phyloP scores from a whole-genome alignment of 1,140 invertebrate genomes.

The Drosophila santomea region DNA sequence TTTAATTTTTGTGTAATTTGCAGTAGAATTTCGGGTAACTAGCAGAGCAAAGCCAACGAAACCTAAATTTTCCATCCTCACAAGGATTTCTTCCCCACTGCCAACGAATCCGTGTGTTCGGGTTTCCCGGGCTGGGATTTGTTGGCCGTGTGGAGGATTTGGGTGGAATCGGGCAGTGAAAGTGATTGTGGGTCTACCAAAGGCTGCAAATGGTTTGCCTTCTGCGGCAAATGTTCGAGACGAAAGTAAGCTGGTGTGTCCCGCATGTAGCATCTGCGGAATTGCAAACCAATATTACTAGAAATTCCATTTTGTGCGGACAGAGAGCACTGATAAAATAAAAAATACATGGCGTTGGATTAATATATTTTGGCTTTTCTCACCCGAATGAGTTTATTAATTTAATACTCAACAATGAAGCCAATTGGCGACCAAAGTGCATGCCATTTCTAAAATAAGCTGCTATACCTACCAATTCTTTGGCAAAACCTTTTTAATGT shows the following conservation, averaged over 20 bases:
- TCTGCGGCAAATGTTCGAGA: slow-evolving; percentile 22
- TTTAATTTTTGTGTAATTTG: slow-evolving; percentile 83
- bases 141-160: not conserved
- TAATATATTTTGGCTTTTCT: not conserved
- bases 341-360: not conserved
- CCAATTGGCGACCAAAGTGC: too few relatives aligned
- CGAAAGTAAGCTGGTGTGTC: slow-evolving; percentile 8
- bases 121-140: slow-evolving; percentile 1
- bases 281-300: slow-evolving; percentile 39
- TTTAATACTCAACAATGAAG: not conserved
- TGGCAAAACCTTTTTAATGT: not conserved
- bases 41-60: slow-evolving; percentile 63
- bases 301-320: slow-evolving; percentile 36
- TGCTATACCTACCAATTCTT: too few relatives aligned
- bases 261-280: slow-evolving; percentile 5
- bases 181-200: slow-evolving; percentile 42
- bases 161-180: slow-evolving; percentile 42
- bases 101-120: slow-evolving; percentile 21
- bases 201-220: slow-evolving; percentile 23
- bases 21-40: slow-evolving; percentile 72
- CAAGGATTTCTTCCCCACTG: slow-evolving; percentile 24
- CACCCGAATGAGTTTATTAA: not conserved
- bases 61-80: slow-evolving; percentile 64
- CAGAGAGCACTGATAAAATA: too few relatives aligned
- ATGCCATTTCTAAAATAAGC: too few relatives aligned